phyloP scores from a whole-genome alignment of 2,797 vertebrate species.

The Anniella stebbinsi region DNA sequence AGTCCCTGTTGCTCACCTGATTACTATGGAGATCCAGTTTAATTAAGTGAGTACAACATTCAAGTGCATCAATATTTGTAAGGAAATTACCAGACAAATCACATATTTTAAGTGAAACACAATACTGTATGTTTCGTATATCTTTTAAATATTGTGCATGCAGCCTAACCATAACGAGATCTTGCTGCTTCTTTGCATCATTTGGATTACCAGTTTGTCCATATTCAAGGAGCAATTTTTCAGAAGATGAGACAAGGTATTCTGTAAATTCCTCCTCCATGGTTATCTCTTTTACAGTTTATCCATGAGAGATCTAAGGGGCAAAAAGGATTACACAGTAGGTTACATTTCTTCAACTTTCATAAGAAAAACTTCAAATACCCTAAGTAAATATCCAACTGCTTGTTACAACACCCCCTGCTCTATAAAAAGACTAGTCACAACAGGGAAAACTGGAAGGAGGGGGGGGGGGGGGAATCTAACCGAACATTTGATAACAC shows the following conservation, averaged over 20 bases:
- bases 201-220: constrained; percentile 52
- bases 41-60: constrained; percentile 72
- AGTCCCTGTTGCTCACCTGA: constrained; percentile 67
- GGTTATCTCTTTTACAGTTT: constrained; percentile 51
- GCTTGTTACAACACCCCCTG: not conserved
- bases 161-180: constrained; percentile 69
- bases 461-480: not conserved
- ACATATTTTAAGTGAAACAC: constrained; percentile 72
- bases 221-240: constrained; percentile 56
- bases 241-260: constrained; percentile 55
- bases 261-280: constrained; percentile 45
- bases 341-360: constrained; percentile 31
- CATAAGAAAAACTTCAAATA: constrained; percentile 40
- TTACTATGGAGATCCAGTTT: constrained; percentile 81
- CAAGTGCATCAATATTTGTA: constrained; percentile 71
- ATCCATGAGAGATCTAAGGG: constrained; percentile 68
- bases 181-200: constrained; percentile 50
- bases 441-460: not conserved
- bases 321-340: constrained; percentile 2
- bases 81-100: constrained; percentile 77
- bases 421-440: not conserved
- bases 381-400: not conserved
- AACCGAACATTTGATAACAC: not conserved
- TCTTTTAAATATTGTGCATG: constrained; percentile 68
- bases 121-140: constrained; percentile 62